A percentile compares a stretch with the other conserved stretches of the same genome.
Conservation (phyloP, 2,888 invertebrate genomes). For the Hermaeophaga mercurialis region DNA sequence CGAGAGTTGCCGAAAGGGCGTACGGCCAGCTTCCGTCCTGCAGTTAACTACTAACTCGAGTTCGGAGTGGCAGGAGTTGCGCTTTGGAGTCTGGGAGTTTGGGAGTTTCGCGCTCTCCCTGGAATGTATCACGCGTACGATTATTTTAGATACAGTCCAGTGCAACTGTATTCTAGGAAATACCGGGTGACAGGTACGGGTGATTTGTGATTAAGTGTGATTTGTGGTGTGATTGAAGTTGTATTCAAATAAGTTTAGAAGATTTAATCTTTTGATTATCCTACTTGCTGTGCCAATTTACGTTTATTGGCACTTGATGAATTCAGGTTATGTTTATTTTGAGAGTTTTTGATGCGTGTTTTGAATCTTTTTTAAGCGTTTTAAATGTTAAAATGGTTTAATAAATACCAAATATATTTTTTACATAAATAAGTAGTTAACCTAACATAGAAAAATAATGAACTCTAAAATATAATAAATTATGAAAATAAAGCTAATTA, state of each 20-base stretch:
- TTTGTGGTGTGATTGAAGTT: neutral
- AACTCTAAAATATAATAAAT: no score
- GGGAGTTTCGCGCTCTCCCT: conserved; percentile 16
- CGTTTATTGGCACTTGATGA: no score
- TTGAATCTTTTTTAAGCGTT: no score
- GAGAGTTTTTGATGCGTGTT: no score
- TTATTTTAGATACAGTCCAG: conserved; percentile 38
- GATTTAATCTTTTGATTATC: neutral
- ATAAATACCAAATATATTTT: no score
- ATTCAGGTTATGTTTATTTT: no score
- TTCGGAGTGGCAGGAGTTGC: conserved; percentile 21
- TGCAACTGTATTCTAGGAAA: conserved; percentile 27
- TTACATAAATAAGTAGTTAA: no score
- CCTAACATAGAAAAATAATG: no score
- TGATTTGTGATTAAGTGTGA: conserved; percentile 4
- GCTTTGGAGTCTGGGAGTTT: conserved; percentile 18
- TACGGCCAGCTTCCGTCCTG: conserved; percentile 30
- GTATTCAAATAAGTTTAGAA: neutral
- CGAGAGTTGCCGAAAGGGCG: neutral
- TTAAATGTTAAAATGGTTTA: no score
- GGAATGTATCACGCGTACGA: conserved; percentile 40
- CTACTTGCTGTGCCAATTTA: neutral
- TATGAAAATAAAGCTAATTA: no score
- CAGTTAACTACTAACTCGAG: conserved; percentile 31
- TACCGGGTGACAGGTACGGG: conserved; percentile 33